These are phyloP conservation scores for Hyla sarda DNA, from an alignment of 2,113 vertebrate species.

Conservation along the genomic window DNA sequence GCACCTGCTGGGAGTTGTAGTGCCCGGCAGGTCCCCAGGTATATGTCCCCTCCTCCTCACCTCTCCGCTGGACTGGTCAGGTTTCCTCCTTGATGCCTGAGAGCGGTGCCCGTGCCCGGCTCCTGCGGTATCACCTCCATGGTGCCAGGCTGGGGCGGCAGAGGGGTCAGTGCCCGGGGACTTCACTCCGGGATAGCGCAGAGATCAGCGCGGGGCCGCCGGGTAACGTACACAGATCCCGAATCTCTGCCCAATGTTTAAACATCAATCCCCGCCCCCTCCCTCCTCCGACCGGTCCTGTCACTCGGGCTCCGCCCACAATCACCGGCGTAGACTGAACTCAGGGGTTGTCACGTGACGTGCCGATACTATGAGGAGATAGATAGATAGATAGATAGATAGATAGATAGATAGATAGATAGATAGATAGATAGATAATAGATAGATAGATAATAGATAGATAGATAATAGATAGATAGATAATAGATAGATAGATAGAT, in stretches of 20 bases:
- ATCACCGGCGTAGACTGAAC: not conserved
- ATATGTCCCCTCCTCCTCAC: not conserved
- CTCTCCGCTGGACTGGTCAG: slow-evolving; percentile 21
- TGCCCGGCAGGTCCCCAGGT: no score
- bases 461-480: no score
- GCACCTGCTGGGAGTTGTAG: no score
- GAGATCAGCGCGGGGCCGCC: not conserved
- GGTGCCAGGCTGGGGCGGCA: not conserved
- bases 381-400: no score
- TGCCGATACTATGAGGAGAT: no score
- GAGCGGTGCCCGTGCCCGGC: not conserved
- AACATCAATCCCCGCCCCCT: not conserved
- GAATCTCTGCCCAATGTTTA: slow-evolving; percentile 24
- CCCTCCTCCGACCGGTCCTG: not conserved
- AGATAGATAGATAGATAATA: no score
- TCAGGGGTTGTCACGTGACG: no score
- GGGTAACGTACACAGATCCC: not conserved
- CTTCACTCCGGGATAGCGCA: not conserved
- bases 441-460: no score
- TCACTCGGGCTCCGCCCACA: not conserved
- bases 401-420: no score
- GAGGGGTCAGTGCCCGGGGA: not conserved
- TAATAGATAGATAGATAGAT: no score
- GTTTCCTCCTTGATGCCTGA: slow-evolving; percentile 12
- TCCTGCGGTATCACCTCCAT: no score